Conservation (phyloP, 2,797 vertebrate species). For the Esox masquinongy region DNA sequence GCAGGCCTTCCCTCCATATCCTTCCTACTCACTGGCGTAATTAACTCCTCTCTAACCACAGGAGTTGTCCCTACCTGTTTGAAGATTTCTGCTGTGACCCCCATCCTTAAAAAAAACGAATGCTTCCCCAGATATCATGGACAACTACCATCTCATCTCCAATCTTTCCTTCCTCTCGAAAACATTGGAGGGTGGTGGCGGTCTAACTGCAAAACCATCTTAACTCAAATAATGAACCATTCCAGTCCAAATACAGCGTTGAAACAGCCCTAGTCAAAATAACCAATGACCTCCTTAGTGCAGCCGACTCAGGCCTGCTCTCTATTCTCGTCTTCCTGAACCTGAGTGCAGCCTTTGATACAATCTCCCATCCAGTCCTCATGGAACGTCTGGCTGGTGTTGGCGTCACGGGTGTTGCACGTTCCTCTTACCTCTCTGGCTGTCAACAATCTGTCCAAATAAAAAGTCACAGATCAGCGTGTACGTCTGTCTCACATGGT, state of each 20-base stretch:
- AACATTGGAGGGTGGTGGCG: background rate
- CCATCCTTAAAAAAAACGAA: background rate
- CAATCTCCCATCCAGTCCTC: background rate
- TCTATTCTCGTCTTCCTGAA: background rate
- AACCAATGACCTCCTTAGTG: background rate
- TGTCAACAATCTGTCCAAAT: background rate
- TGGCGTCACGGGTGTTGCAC: background rate
- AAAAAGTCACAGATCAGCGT: background rate
- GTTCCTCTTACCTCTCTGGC: background rate
- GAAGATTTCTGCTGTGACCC: too few species aligned
- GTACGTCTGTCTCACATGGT: background rate
- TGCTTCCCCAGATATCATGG: background rate
- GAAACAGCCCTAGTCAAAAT: conserved; percentile 1
- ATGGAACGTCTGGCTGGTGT: background rate
- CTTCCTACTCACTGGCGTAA: too few species aligned
- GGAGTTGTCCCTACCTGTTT: too few species aligned
- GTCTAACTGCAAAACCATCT: background rate
- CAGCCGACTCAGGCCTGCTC: background rate
- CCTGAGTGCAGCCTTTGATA: background rate
- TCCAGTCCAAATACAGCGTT: background rate
- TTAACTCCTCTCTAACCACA: too few species aligned
- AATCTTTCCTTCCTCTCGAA: too few species aligned
- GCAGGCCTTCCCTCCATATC: too few species aligned
- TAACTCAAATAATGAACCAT: background rate
- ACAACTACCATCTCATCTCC: too few species aligned